phyloP scores from a whole-genome alignment of 53 echinoderm and acorn worm species.

The Stichopus horrens region DNA sequence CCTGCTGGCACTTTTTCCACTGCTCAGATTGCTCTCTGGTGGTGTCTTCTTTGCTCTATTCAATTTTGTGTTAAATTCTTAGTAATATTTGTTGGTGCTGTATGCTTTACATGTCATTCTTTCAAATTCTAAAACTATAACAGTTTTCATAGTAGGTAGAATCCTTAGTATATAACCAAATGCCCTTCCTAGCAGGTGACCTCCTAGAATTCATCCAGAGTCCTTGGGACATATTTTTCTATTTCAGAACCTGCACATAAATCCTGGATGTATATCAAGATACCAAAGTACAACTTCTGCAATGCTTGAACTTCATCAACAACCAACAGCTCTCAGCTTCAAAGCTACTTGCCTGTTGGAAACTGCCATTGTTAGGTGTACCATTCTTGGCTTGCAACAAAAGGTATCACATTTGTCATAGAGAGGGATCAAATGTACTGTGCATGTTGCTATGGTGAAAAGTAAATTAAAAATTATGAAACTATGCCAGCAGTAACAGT shows the following conservation, averaged over 20 bases:
- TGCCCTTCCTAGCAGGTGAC: no score
- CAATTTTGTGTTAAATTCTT: no score
- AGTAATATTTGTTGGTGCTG: no score
- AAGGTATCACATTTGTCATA: conserved; percentile 59
- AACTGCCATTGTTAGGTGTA: conserved; percentile 70
- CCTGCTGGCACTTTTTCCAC: no score
- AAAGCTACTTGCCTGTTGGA: conserved; percentile 80
- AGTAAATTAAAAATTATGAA: not conserved
- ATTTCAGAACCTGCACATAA: conserved; percentile 66
- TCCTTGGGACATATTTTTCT: no score
- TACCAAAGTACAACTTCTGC: conserved; percentile 76
- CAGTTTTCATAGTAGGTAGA: no score
- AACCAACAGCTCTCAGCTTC: conserved; percentile 82
- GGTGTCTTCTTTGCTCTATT: no score
- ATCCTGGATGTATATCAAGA: conserved; percentile 61
- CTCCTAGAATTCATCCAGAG: no score
- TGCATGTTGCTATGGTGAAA: not conserved
- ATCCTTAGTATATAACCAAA: no score
- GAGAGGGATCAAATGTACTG: not conserved
- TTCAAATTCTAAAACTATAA: no score
- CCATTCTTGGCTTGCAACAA: conserved; percentile 75
- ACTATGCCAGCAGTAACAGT: not conserved
- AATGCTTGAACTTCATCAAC: conserved; percentile 84
- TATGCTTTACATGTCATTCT: no score
- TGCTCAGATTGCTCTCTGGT: no score